Percentiles rank a stretch among this genome's conserved stretches.
These are phyloP conservation scores for Metaphire vulgaris DNA, from an alignment of 1,140 invertebrate species.

Conservation along the genomic window DNA sequence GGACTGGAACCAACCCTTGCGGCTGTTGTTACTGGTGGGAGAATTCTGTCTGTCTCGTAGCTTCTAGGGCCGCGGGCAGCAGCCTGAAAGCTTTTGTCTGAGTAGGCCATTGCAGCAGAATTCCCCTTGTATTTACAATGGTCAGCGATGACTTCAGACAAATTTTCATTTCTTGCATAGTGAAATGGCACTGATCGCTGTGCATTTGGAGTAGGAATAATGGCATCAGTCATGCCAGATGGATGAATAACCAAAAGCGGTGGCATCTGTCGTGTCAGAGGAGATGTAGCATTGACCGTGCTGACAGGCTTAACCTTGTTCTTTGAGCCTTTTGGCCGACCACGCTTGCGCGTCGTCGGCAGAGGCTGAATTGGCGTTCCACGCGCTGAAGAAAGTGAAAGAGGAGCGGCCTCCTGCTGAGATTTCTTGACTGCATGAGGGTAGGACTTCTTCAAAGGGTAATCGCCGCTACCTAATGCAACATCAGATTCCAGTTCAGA, in stretches of 20 bases:
- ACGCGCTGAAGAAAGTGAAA: not conserved
- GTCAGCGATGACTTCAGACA: not conserved
- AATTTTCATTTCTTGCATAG: not conserved
- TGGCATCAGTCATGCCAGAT: not conserved
- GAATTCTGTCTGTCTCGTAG: not conserved
- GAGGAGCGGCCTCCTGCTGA: too few species aligned
- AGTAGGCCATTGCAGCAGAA: not conserved
- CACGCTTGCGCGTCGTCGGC: not conserved
- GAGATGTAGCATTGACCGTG: not conserved
- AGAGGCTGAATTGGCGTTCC: not conserved
- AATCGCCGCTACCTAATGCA: not conserved
- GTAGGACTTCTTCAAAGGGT: not conserved
- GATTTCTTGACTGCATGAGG: not conserved
- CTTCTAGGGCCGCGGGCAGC: not conserved
- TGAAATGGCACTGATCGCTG: not conserved
- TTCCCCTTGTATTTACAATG: not conserved
- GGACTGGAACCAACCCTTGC: not conserved
- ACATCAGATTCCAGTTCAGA: not conserved
- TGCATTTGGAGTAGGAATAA: not conserved
- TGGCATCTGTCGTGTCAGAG: not conserved
- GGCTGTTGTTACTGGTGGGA: not conserved
- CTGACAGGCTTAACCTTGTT: not conserved
- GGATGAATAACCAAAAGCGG: not conserved
- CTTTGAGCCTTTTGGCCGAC: not conserved
- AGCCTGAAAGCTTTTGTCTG: not conserved